Conservation (phyloP, 2,113 vertebrate genomes). For the Meriones unguiculatus region DNA sequence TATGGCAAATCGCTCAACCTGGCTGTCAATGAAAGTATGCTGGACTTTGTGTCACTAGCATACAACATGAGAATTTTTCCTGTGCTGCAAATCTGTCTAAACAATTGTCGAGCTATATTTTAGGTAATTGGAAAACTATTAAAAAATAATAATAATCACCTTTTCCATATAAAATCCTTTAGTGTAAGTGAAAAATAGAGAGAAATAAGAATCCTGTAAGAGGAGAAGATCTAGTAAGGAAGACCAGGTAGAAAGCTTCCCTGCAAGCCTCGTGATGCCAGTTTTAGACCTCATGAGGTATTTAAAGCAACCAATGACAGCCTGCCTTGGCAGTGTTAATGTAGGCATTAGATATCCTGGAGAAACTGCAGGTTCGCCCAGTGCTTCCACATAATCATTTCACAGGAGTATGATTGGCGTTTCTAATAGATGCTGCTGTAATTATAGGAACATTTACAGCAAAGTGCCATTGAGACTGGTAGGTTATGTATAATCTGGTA, state of each 20-base stretch:
- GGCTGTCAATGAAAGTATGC: too few relatives aligned
- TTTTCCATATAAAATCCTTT: background rate
- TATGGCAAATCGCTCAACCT: too few relatives aligned
- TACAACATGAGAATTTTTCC: too few relatives aligned
- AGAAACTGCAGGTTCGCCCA: background rate
- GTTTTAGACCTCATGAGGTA: background rate
- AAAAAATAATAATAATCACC: background rate
- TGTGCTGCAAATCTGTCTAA: too few relatives aligned
- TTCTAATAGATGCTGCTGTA: conserved; percentile 32
- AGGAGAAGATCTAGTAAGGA: too few relatives aligned
- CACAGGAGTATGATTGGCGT: background rate
- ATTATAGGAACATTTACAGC: background rate
- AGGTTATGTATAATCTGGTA: conserved; percentile 7
- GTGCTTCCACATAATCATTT: background rate
- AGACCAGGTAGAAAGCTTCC: background rate
- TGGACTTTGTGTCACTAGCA: too few relatives aligned
- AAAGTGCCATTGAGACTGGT: background rate
- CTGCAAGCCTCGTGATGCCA: background rate
- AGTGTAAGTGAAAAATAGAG: background rate
- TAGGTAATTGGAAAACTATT: background rate
- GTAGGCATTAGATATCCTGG: too few relatives aligned
- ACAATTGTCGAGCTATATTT: too few relatives aligned
- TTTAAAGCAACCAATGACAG: too few relatives aligned
- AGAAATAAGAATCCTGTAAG: too few relatives aligned
- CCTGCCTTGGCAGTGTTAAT: background rate